A percentile compares a stretch with the other conserved stretches of the same genome.
phyloP scores from a whole-genome alignment of 2,888 invertebrate genomes.

The Smittia aterrima region DNA sequence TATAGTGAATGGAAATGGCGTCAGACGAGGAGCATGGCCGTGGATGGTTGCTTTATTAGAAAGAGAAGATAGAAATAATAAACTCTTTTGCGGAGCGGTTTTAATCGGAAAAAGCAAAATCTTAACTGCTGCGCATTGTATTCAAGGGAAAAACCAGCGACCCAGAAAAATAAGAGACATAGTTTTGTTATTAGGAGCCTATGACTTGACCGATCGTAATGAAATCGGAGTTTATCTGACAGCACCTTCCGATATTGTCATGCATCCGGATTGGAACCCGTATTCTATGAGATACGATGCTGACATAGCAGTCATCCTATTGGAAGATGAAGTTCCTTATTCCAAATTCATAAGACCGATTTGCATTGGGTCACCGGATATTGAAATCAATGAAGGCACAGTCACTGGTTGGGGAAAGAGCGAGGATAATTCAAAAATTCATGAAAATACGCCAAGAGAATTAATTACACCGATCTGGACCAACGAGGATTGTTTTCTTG shows the following conservation, averaged over 20 bases:
- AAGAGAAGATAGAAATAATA: too few species aligned
- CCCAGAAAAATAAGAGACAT: neutral
- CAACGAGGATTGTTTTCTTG: neutral
- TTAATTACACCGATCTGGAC: neutral
- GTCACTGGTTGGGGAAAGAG: neutral
- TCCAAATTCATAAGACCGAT: neutral
- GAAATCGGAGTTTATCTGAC: neutral
- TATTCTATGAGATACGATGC: neutral
- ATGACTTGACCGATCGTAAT: neutral
- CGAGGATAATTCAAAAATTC: neutral
- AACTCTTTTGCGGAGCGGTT: too few species aligned
- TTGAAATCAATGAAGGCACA: neutral
- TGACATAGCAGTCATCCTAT: neutral
- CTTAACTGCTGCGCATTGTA: neutral
- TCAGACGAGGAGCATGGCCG: too few species aligned
- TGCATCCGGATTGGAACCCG: constrained; percentile 5
- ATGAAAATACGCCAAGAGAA: neutral
- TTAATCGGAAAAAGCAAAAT: too few species aligned
- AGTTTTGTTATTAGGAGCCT: neutral
- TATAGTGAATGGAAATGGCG: too few species aligned
- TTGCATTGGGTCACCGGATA: neutral
- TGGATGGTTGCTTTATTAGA: too few species aligned
- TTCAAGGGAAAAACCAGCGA: neutral
- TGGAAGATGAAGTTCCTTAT: neutral
- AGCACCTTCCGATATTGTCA: neutral